Percentiles rank a stretch among this genome's conserved stretches.
Conservation (phyloP, 2,888 invertebrate genomes). For the Teleiodes luculella region DNA sequence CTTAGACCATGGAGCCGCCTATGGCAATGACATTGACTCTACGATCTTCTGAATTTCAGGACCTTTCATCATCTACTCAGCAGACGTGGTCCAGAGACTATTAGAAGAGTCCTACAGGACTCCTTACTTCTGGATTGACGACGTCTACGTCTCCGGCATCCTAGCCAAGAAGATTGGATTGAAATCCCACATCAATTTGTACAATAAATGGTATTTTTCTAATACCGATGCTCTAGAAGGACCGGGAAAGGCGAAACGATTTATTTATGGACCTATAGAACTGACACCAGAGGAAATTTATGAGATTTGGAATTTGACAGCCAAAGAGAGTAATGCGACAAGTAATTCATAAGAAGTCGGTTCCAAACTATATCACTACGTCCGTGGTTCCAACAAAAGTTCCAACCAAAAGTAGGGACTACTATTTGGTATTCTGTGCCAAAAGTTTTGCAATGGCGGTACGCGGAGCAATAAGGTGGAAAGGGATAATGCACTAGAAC, state of each 20-base stretch:
- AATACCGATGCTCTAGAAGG: not conserved
- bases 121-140: not conserved
- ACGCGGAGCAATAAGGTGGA: no score
- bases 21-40: no score
- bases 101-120: not conserved
- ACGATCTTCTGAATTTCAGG: no score
- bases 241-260: not conserved
- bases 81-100: not conserved
- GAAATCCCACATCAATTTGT: not conserved
- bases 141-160: not conserved
- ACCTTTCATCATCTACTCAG: not conserved
- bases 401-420: no score
- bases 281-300: not conserved
- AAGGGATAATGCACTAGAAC: no score
- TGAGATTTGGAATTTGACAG: not conserved
- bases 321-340: no score
- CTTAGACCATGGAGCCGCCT: no score
- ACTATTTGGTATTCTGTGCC: no score
- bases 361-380: no score
- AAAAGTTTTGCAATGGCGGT: no score
- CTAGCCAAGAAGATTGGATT: not conserved
- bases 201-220: not conserved
- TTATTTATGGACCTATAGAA: not conserved
- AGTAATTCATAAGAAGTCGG: no score
- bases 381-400: no score